phyloP scores from a whole-genome alignment of 2,113 vertebrate genomes.

The Coracopsis vasa region DNA sequence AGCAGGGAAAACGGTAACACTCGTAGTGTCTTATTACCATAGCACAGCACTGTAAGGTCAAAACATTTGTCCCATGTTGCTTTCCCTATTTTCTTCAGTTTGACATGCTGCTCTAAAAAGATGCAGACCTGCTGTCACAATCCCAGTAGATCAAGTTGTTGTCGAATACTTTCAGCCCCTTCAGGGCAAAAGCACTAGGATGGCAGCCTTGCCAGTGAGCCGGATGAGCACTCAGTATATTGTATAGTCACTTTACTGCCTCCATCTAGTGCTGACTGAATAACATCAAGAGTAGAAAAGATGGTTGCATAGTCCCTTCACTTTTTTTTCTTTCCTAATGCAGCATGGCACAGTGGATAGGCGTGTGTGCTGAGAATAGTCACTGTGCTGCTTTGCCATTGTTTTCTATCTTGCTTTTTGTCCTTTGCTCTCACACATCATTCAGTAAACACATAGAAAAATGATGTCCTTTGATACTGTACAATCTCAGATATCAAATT shows the following conservation, averaged over 20 bases:
- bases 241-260: background rate
- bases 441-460: background rate
- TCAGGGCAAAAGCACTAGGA: background rate
- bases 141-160: background rate
- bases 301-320: background rate
- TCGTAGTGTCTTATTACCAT: background rate
- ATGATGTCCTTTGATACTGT: background rate
- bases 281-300: background rate
- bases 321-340: background rate
- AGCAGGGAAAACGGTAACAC: background rate
- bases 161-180: background rate
- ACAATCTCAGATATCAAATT: background rate
- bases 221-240: background rate
- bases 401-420: background rate
- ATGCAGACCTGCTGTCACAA: constrained; percentile 31
- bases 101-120: constrained; percentile 14
- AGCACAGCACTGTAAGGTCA: background rate
- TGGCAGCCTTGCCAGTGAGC: background rate
- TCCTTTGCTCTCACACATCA: background rate
- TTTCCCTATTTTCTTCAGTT: constrained; percentile 27
- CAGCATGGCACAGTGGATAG: background rate
- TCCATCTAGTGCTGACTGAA: background rate
- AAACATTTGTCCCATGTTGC: constrained; percentile 34
- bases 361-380: background rate
- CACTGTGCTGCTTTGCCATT: background rate